Evolutionary conservation across 2,888 invertebrate species (phyloP).

Genomic region (Choreutis nemorana): DNA sequence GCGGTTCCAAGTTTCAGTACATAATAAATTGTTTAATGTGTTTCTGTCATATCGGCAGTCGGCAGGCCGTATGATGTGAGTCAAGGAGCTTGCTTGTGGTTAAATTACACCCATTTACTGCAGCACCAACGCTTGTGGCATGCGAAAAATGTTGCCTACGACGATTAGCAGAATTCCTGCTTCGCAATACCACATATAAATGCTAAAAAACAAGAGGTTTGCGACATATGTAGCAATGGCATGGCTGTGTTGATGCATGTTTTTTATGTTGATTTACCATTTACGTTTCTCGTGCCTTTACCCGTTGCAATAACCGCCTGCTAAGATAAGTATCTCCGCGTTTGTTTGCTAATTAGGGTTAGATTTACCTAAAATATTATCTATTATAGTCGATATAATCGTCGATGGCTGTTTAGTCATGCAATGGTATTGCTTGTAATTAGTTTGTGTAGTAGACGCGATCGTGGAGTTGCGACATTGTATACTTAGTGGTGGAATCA

Average conservation of each 20-base stretch:
- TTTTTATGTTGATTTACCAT: constrained; percentile 40
- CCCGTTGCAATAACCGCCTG: constrained; percentile 24
- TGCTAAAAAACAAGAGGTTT: constrained; percentile 51
- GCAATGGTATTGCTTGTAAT: constrained; percentile 34
- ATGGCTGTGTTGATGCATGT: constrained; percentile 20
- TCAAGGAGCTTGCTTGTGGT: constrained; percentile 23
- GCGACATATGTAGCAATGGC: constrained; percentile 30
- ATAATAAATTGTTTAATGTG: too few relatives aligned
- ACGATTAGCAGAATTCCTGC: constrained; percentile 60
- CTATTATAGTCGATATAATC: too few relatives aligned
- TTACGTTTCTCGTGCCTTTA: constrained; percentile 22
- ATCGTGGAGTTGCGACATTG: constrained; percentile 26
- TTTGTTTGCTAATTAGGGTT: too few relatives aligned
- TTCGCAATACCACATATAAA: constrained; percentile 53
- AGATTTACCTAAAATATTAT: too few relatives aligned
- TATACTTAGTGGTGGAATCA: too few relatives aligned
- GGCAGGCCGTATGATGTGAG: too few relatives aligned
- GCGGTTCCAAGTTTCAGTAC: too few relatives aligned
- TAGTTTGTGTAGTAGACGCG: constrained; percentile 22
- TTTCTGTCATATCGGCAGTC: too few relatives aligned
- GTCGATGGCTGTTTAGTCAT: constrained; percentile 17
- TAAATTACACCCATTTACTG: constrained; percentile 56
- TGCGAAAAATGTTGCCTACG: constrained; percentile 50
- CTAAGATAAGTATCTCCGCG: constrained; percentile 24
- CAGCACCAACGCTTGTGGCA: constrained; percentile 41